Conservation (phyloP, 1,140 invertebrate species). For the Apis cerana region DNA sequence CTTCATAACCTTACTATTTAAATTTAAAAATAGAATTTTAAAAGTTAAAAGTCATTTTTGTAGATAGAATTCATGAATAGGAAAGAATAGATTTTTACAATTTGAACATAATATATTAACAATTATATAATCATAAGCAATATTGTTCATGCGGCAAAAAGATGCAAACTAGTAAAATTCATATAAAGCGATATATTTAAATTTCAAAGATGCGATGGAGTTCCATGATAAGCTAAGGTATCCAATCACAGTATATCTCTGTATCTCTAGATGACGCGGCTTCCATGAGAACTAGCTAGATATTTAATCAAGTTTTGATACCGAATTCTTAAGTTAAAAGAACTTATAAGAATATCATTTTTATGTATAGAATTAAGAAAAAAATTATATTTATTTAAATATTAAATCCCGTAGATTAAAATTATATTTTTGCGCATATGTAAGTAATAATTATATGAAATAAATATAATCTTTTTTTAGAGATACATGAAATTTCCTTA, state of each 20-base stretch:
- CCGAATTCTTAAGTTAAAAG: not conserved
- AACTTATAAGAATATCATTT: not conserved
- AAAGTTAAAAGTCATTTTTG: not conserved
- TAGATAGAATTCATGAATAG: not conserved
- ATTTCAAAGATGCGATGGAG: not conserved
- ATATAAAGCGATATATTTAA: not conserved
- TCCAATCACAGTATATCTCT: slow-evolving; percentile 26
- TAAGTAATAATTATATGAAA: not conserved
- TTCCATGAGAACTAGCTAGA: not conserved
- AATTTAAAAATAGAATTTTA: not conserved
- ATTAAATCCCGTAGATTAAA: not conserved
- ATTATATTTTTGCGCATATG: not conserved
- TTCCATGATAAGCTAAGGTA: not conserved
- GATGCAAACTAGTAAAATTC: not conserved
- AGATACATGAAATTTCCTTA: not conserved
- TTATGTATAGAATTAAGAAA: not conserved
- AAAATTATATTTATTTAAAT: not conserved
- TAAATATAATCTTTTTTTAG: not conserved
- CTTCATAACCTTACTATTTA: not conserved
- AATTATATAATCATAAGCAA: not conserved
- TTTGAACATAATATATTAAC: not conserved
- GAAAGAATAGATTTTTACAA: not conserved
- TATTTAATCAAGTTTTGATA: not conserved
- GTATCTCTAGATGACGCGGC: not conserved
- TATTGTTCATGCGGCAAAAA: not conserved